Evolutionary conservation across 2,888 invertebrate species (phyloP).

Genomic region (Lomographa bimaculata): DNA sequence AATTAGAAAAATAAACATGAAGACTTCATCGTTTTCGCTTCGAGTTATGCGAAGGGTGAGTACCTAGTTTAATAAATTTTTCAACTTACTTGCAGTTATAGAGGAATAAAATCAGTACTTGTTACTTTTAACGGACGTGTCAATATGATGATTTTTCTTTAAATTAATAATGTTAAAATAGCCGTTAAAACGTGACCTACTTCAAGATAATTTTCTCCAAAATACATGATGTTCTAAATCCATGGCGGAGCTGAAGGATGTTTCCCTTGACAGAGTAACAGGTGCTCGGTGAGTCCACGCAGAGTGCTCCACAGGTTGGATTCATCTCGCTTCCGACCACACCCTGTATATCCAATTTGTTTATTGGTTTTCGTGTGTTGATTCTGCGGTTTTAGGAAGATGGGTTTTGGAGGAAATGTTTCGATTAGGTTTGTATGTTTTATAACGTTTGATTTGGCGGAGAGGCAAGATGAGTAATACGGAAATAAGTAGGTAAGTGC

Average conservation of each 20-base stretch:
- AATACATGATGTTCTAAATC: conserved; percentile 8
- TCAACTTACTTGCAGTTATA: background rate
- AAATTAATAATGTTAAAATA: no score
- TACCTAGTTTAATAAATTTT: conserved; percentile 31
- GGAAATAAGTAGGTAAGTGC: no score
- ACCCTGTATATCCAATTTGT: conserved; percentile 26
- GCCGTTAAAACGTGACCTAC: no score
- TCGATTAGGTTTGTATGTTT: no score
- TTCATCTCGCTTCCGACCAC: conserved; percentile 28
- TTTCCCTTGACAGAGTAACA: conserved; percentile 30
- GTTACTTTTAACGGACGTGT: no score
- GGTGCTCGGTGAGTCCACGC: conserved; percentile 29
- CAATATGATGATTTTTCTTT: no score
- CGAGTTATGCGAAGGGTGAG: conserved; percentile 92
- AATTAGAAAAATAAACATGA: conserved; percentile 83
- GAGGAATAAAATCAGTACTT: background rate
- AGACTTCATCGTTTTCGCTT: conserved; percentile 90
- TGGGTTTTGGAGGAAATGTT: no score
- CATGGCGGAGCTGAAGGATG: background rate
- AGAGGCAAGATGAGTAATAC: no score
- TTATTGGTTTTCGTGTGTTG: conserved; percentile 10
- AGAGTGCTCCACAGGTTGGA: conserved; percentile 36
- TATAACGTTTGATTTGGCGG: no score
- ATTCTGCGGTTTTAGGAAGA: no score
- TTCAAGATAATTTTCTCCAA: no score